phyloP scores from a whole-genome alignment of 2,113 vertebrate genomes.

The Laticauda colubrina region DNA sequence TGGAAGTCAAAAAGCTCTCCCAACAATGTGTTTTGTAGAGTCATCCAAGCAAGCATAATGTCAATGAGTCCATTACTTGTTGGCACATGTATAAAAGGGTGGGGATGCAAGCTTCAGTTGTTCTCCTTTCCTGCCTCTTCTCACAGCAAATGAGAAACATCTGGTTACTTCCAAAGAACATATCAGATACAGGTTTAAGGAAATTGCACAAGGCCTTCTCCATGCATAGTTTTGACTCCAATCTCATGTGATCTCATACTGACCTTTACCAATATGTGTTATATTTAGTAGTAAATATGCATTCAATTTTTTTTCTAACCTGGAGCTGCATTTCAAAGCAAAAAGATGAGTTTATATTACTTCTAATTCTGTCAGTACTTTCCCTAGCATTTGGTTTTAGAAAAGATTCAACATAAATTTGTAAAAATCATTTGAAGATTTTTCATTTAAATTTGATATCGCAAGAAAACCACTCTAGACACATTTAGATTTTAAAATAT shows the following conservation, averaged over 20 bases:
- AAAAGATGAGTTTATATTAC: background rate
- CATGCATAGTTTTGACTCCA: background rate
- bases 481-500: background rate
- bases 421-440: background rate
- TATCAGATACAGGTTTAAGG: background rate
- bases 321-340: background rate
- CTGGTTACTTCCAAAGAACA: constrained; percentile 36
- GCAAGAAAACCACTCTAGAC: background rate
- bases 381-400: background rate
- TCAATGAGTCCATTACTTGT: constrained; percentile 22
- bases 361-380: background rate
- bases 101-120: constrained; percentile 27
- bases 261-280: background rate
- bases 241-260: background rate
- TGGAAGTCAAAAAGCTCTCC: background rate
- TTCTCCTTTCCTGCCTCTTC: constrained; percentile 31
- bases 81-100: background rate
- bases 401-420: background rate
- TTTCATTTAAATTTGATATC: background rate
- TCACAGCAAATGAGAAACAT: constrained; percentile 56
- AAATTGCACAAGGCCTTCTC: background rate
- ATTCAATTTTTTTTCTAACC: background rate
- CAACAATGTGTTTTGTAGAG: rapidly evolving
- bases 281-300: background rate
- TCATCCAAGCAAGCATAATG: rapidly evolving